Conservation (phyloP, 2,888 invertebrate species). For the Keiferia lycopersicella region DNA sequence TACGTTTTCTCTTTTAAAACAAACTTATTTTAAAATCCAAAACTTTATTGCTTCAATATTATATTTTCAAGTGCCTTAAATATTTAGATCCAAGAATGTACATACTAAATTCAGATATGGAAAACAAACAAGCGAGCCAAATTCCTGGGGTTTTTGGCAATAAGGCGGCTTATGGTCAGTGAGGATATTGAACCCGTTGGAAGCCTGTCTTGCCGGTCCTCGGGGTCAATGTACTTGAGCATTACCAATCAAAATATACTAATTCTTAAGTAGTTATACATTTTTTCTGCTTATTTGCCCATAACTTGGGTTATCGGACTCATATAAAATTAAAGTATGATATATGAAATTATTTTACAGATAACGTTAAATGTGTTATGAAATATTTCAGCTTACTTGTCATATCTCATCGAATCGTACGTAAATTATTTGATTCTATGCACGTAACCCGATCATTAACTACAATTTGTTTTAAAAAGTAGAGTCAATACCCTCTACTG, state of each 20-base stretch:
- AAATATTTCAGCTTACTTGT: too few species aligned
- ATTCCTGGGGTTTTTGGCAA: slow-evolving; percentile 13
- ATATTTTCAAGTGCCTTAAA: background rate
- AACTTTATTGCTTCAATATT: background rate
- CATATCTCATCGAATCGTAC: background rate
- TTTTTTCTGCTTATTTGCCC: slow-evolving; percentile 63
- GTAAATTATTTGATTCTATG: too few species aligned
- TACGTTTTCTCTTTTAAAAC: slow-evolving; percentile 12
- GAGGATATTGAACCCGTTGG: slow-evolving; percentile 75
- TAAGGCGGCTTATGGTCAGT: slow-evolving; percentile 29
- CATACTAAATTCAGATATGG: slow-evolving; percentile 9
- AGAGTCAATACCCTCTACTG: background rate
- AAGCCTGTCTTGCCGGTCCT: slow-evolving; percentile 64
- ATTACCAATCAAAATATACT: slow-evolving; percentile 59
- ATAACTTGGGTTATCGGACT: slow-evolving; percentile 69
- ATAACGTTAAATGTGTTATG: too few species aligned
- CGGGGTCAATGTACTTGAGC: slow-evolving; percentile 74
- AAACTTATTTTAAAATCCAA: background rate
- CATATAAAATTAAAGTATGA: slow-evolving; percentile 47
- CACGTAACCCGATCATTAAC: too few species aligned
- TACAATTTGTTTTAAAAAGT: slow-evolving; percentile 1
- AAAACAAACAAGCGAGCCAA: slow-evolving; percentile 35
- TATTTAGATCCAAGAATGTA: background rate
- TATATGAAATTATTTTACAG: slow-evolving; percentile 41
- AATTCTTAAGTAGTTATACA: slow-evolving; percentile 61